phyloP scores from a whole-genome alignment of 2,888 invertebrate genomes.

The Choristoneura rosaceana region DNA sequence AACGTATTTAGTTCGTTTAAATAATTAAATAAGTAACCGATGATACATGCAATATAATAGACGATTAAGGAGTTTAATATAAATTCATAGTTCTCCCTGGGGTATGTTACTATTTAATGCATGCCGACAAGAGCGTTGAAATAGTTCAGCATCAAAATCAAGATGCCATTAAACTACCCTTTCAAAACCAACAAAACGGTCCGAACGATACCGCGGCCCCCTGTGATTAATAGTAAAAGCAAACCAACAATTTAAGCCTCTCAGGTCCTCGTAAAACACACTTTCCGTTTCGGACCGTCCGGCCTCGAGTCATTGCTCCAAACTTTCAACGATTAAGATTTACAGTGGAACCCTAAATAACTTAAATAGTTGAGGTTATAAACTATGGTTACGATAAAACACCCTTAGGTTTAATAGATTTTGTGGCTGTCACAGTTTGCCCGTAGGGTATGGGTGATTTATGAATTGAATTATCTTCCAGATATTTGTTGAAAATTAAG shows the following conservation, averaged over 20 bases:
- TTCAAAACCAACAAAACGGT: constrained; percentile 27
- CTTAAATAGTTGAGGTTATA: constrained; percentile 68
- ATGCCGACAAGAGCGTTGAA: background rate
- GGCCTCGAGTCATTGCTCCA: constrained; percentile 76
- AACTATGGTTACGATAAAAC: constrained; percentile 40
- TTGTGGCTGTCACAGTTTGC: constrained; percentile 27
- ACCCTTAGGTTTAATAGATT: constrained; percentile 39
- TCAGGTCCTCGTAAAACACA: constrained; percentile 43
- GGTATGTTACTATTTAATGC: background rate
- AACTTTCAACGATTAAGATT: constrained; percentile 80
- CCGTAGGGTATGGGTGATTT: constrained; percentile 29
- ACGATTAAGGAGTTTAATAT: background rate
- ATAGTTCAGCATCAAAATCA: constrained; percentile 33
- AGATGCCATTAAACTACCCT: constrained; percentile 32
- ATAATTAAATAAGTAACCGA: background rate
- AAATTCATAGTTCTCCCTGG: background rate
- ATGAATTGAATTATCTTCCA: constrained; percentile 6
- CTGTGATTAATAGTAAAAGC: constrained; percentile 34
- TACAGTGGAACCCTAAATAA: constrained; percentile 78
- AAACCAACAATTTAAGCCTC: constrained; percentile 44
- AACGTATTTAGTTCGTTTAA: background rate
- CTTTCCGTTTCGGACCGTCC: constrained; percentile 60
- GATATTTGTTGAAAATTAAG: background rate
- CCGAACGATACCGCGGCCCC: constrained; percentile 24
- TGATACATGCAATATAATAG: too few species aligned